Percentiles rank a stretch among this genome's conserved stretches.
Conservation (phyloP, 2,888 invertebrate genomes). For the Leptinotarsa haldemani region DNA sequence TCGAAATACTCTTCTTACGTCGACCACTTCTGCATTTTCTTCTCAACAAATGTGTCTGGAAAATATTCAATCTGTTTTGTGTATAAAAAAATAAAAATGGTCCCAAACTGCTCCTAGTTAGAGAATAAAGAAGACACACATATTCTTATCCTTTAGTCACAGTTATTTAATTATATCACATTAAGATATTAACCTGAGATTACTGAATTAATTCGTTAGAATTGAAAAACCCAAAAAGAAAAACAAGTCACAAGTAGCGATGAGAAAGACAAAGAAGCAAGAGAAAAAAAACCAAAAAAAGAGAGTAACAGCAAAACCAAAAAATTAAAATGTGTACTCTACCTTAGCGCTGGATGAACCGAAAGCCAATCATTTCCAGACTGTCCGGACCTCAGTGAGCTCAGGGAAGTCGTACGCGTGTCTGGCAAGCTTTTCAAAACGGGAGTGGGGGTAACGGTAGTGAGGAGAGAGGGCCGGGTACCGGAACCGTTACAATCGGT, state of each 20-base stretch:
- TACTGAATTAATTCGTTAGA: neutral
- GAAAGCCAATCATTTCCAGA: constrained; percentile 51
- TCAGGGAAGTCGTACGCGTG: constrained; percentile 59
- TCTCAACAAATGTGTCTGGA: too few species aligned
- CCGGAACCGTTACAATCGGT: constrained; percentile 30
- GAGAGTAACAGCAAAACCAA: constrained; percentile 17
- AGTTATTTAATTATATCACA: too few species aligned
- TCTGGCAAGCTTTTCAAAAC: constrained; percentile 55
- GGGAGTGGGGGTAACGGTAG: constrained; percentile 50
- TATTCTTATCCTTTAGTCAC: too few species aligned
- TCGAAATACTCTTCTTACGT: too few species aligned
- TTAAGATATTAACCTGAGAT: too few species aligned
- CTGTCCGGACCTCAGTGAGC: constrained; percentile 57
- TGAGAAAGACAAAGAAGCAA: neutral
- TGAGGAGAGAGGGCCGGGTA: constrained; percentile 30
- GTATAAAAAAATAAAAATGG: too few species aligned
- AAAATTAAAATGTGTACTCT: constrained; percentile 47
- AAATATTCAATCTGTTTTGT: too few species aligned
- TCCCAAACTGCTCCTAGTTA: too few species aligned
- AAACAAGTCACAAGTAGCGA: neutral
- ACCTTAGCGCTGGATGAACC: constrained; percentile 55
- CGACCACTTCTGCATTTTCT: too few species aligned
- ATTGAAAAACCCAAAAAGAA: neutral
- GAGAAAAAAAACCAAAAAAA: constrained; percentile 11
- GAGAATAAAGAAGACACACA: too few species aligned